phyloP scores from a whole-genome alignment of 23 tunicate species.

The Phallusia fumigata region DNA sequence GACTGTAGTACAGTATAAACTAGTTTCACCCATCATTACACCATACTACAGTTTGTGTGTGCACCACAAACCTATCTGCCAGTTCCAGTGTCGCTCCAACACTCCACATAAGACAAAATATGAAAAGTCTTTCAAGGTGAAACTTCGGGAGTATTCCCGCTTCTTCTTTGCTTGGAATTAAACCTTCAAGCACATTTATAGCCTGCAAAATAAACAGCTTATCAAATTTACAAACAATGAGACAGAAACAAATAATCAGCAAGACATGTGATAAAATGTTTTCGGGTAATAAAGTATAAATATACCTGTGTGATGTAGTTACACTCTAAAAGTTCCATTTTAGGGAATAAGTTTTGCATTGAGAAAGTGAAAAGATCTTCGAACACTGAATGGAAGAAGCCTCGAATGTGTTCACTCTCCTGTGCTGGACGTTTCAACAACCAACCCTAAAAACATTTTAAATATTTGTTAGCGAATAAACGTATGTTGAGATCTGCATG shows the following conservation, averaged over 20 bases:
- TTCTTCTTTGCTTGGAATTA: slow-evolving; percentile 95
- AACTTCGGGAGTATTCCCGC: slow-evolving; percentile 50
- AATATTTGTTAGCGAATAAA: background rate
- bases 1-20: too few relatives aligned
- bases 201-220: slow-evolving; percentile 41
- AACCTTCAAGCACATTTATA: slow-evolving; percentile 81
- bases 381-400: slow-evolving; percentile 81
- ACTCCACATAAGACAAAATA: slow-evolving; percentile 97
- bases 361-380: slow-evolving; percentile 75
- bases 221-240: background rate
- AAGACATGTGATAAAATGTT: too few relatives aligned
- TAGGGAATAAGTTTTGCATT: slow-evolving; percentile 74
- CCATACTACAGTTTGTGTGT: too few relatives aligned
- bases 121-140: slow-evolving; percentile 69
- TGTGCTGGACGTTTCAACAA: slow-evolving; percentile 74
- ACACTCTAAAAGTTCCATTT: slow-evolving; percentile 93
- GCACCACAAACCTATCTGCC: slow-evolving; percentile 58
- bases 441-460: slow-evolving; percentile 77
- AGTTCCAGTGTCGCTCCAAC: slow-evolving; percentile 91
- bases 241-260: background rate
- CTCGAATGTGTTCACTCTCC: slow-evolving; percentile 71
- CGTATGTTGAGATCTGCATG: too few relatives aligned
- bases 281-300: too few relatives aligned
- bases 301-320: slow-evolving; percentile 93
- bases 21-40: too few relatives aligned